Evolutionary conservation across 1,140 invertebrate species (phyloP), one percentile per base, ranked within the genome.

Genomic region (Heliconius melpomene): DNA sequence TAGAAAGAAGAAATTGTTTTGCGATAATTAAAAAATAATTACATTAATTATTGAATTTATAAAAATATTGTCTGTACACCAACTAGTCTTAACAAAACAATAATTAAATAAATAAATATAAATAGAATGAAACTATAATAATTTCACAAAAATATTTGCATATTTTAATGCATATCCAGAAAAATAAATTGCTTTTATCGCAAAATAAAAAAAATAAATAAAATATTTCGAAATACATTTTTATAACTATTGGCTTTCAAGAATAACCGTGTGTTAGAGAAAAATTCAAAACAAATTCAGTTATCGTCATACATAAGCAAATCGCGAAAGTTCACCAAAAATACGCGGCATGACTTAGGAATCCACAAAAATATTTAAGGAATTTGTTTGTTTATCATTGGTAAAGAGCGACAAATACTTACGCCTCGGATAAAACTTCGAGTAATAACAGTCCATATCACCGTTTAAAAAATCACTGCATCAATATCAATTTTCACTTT

Each of bases 361-460:
- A 82, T 82, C 79, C 57, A 72, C 74, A 71, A 86, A 92, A 90
- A 81, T 89, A 92, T 92, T 87, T 82, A 9, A 89, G 86, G 89
- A 90, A 93, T 92, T 89, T 91, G 88, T 89, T 91, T 94, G 90
- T 92, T 92, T 91, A 88, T 90, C 88, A 86, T 91, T 80, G 86
- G 82, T 85, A 84, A 87, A 81, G 85, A 84, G 72, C 82, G 88
- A 87, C 87, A 90, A 90, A 90, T 93, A 95, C 94, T 95, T 90
- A 95, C 94, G 93, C 89, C 93, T 94, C 81, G 93, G 93, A 86
- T 93, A 94, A 94, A 94, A 94, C 89, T 94, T 95, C 46, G 94
- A 94, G 87, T 94, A 94, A 92, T 94, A 94, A 93, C 94, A 95
- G 94, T 95, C 94, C 94, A 95, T 95, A 84, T 88, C 92, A 92